Evolutionary conservation across 1,140 invertebrate species (phyloP), one percentile per base, ranked within the genome.

Genomic region (Trichoplusia ni): DNA sequence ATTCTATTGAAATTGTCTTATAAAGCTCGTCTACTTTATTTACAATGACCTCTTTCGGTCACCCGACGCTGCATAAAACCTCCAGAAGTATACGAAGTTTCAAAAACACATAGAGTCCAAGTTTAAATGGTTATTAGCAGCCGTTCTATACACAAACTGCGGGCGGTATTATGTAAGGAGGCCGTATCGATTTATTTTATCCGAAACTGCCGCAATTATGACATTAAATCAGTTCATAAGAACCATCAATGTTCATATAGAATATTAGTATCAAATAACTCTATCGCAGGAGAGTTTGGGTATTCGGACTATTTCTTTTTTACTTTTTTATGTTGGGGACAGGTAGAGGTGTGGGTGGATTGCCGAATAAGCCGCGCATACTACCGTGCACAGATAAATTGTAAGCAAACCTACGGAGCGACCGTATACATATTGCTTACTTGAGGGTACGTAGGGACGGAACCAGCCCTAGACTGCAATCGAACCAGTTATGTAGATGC

Each of bases 141-240:
- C 67, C 67, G 64, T 75, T 81, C 76, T 71, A 80, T 65, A 75
- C 67, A 67, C 71, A 77, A 82, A 79, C 84, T 80, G 78, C 87
- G 83, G 86, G 86, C 82, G 84, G 87, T 87, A 88, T 85, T 86
- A 86, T 85, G 75, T 81, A 87, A 86, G 80, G 79, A 80, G 67
- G 75, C 79, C 65, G 75, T 86, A 88, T 87, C 87, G 81, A 90
- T 90, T 90, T 88, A 89, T 88, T 89, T 89, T 87, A 85, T 89
- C 75, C 77, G 74, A 85, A 82, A 90, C 77, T 81, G 82, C 81
- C 77, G 77, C 86, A 90, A 87, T 90, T 89, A 89, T 88, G 87
- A 89, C 86, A 88, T 89, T 90, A 90, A 90, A 82, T 83, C 80
- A 80, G 80, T 81, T 81, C 80, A 79, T 88, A 89, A 89, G 80